Evolutionary conservation across 2,888 invertebrate genomes (phyloP).

Genomic region (Crioceris asparagi): DNA sequence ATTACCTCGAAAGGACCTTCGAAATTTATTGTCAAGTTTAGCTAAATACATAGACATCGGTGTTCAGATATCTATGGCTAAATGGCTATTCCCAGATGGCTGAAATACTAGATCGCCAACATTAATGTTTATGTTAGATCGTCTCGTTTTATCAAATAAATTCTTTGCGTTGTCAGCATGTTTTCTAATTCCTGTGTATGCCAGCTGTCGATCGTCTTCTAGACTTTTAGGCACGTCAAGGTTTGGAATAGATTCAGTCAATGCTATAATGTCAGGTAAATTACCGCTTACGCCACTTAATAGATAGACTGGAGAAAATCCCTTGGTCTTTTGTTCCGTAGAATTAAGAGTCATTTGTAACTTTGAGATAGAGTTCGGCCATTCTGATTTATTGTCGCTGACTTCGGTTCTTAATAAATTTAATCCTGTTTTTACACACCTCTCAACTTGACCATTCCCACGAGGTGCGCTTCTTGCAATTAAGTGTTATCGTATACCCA

Average conservation of each 20-base stretch:
- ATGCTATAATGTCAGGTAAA: conserved; percentile 7
- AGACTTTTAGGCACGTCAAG: conserved; percentile 4
- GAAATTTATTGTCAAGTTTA: conserved; percentile 12
- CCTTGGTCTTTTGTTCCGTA: conserved; percentile 14
- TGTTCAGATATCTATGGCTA: too few species aligned
- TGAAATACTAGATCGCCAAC: conserved; percentile 14
- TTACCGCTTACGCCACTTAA: conserved; percentile 9
- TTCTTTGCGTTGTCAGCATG: conserved; percentile 7
- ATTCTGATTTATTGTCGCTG: conserved; percentile 13
- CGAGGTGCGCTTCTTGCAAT: conserved; percentile 13
- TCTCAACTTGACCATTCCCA: conserved; percentile 15
- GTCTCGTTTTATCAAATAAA: conserved; percentile 12
- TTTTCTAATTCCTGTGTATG: conserved; percentile 10
- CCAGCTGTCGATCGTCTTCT: conserved; percentile 12
- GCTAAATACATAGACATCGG: too few species aligned
- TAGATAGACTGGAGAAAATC: conserved; percentile 12
- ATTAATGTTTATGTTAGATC: conserved; percentile 10
- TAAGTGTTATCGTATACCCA: conserved; percentile 9
- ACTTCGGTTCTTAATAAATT: conserved; percentile 9
- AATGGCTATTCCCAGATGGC: conserved; percentile 12
- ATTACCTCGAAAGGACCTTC: conserved; percentile 15
- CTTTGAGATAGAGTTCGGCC: conserved; percentile 11
- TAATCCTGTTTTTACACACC: conserved; percentile 10
- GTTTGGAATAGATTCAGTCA: conserved; percentile 7
- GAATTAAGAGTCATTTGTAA: conserved; percentile 11